A percentile compares a stretch with the other conserved stretches of the same genome.
Conservation (phyloP, 2,888 invertebrate species). For the Bombylius discolor region DNA sequence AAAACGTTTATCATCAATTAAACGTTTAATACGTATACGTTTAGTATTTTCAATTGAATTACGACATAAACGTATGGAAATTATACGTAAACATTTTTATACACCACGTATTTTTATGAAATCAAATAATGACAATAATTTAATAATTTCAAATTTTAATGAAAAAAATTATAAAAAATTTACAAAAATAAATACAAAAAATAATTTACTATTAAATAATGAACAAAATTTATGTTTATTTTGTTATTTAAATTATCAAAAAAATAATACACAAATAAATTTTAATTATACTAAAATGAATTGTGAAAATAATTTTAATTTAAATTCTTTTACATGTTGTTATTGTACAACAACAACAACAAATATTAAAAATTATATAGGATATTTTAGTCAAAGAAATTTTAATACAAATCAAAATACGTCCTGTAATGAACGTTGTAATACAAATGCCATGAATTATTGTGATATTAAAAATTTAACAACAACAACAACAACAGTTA, state of each 20-base stretch:
- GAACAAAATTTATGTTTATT: no score
- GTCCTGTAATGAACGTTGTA: neutral
- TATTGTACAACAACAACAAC: no score
- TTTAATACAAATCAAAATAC: neutral
- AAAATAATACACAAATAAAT: no score
- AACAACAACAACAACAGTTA: no score
- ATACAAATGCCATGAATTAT: neutral
- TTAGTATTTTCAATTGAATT: constrained; percentile 54
- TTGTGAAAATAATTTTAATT: no score
- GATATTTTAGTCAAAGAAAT: constrained; percentile 27
- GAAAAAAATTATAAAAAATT: no score
- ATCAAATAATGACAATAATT: neutral
- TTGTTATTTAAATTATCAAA: no score
- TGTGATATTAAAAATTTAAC: neutral
- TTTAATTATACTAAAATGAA: no score
- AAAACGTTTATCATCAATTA: constrained; percentile 25
- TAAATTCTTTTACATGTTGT: no score
- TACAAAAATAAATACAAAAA: neutral
- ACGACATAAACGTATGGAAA: constrained; percentile 36
- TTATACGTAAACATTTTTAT: constrained; percentile 15
- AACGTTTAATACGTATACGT: constrained; percentile 47
- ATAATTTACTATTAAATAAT: no score
- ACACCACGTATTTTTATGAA: neutral
- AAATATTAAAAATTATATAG: constrained; percentile 17
- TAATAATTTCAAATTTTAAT: no score